Conservation (phyloP, 2,888 invertebrate genomes). For the Heterodera filipjevi region DNA sequence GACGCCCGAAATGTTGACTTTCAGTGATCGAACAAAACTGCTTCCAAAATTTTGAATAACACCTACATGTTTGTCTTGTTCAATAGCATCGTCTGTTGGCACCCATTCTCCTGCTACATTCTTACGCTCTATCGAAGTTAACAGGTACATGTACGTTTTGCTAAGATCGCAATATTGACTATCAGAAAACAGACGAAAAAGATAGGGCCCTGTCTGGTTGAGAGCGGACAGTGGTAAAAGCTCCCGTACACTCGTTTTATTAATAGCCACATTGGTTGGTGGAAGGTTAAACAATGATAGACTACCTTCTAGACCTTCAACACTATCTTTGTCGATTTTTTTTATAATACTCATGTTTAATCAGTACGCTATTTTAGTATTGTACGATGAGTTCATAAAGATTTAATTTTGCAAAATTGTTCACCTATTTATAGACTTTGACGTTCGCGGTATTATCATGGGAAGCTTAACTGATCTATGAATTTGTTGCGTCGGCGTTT, state of each 20-base stretch:
- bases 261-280: slow-evolving; percentile 5
- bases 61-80: background rate
- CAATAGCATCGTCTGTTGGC: background rate
- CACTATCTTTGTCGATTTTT: background rate
- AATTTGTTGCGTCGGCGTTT: background rate
- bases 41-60: background rate
- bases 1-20: background rate
- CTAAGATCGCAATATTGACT: slow-evolving; percentile 2
- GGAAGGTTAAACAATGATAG: background rate
- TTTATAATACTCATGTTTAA: background rate
- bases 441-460: background rate
- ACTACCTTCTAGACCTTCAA: background rate
- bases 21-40: background rate
- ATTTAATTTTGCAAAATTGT: too few species aligned
- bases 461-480: too few species aligned
- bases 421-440: too few species aligned
- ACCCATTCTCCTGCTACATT: background rate
- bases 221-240: slow-evolving; percentile 20
- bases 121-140: background rate
- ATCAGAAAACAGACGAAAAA: slow-evolving; percentile 12
- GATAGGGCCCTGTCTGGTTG: slow-evolving; percentile 22
- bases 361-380: too few species aligned
- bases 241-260: background rate
- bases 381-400: too few species aligned
- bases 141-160: background rate